These are phyloP conservation scores for Noturus placidus DNA, from an alignment of 2,113 vertebrate genomes.

Conservation along the genomic window DNA sequence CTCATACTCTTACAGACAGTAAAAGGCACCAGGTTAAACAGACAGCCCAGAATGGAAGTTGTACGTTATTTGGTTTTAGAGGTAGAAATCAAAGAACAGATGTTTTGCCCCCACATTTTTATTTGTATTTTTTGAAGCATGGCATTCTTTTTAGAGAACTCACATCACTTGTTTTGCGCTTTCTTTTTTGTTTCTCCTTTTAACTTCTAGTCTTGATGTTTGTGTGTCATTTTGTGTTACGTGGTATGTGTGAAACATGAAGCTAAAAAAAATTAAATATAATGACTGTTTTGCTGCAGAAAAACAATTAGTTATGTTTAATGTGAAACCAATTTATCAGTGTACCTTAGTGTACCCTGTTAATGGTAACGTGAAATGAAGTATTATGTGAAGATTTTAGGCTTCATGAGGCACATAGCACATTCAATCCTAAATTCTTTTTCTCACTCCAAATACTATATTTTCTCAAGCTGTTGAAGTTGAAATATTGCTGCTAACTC, in stretches of 20 bases:
- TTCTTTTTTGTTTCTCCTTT: slow-evolving; percentile 57
- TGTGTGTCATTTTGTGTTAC: slow-evolving; percentile 53
- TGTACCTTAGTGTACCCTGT: neutral
- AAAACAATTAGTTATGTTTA: slow-evolving; percentile 17
- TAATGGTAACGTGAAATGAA: slow-evolving; percentile 10
- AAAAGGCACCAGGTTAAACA: neutral
- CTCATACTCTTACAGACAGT: neutral
- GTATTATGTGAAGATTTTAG: slow-evolving; percentile 8
- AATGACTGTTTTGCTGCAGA: neutral
- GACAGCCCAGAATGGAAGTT: slow-evolving; percentile 28
- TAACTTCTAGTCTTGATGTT: slow-evolving; percentile 55
- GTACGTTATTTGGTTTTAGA: slow-evolving; percentile 32
- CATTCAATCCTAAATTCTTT: slow-evolving; percentile 38
- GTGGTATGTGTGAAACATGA: slow-evolving; percentile 71
- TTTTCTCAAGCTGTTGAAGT: slow-evolving; percentile 17
- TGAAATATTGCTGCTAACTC: slow-evolving; percentile 50
- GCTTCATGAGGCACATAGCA: slow-evolving; percentile 63
- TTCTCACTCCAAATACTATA: slow-evolving; percentile 11
- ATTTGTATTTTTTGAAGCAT: slow-evolving; percentile 63
- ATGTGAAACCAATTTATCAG: slow-evolving; percentile 25
- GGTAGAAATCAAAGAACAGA: slow-evolving; percentile 42
- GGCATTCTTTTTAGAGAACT: slow-evolving; percentile 68
- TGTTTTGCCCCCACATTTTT: slow-evolving; percentile 55
- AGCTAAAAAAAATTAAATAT: slow-evolving; percentile 25
- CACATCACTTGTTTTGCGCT: slow-evolving; percentile 62